Percentiles rank a stretch among this genome's conserved stretches.
These are phyloP conservation scores for Neomorphus geoffroyi DNA, from an alignment of 2,797 vertebrate species.

Conservation along the genomic window DNA sequence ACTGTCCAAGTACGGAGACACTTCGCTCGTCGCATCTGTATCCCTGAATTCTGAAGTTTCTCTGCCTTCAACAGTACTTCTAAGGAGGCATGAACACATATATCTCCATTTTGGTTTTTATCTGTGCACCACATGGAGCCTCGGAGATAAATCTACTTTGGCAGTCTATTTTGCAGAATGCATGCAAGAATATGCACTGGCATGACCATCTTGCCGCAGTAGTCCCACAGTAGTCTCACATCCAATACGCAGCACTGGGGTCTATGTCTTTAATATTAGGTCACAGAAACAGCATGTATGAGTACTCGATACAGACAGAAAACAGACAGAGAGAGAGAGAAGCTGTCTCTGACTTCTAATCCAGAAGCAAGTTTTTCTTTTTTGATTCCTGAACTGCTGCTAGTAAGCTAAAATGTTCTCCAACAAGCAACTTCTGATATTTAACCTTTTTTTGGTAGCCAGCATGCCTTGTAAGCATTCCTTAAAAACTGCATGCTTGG, in stretches of 20 bases:
- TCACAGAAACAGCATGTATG: background rate
- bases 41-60: background rate
- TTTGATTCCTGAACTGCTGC: background rate
- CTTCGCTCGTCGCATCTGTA: rapidly evolving
- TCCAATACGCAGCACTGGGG: background rate
- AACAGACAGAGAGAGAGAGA: background rate
- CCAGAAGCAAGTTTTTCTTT: background rate
- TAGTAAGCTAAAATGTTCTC: background rate
- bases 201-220: background rate
- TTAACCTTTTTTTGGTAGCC: background rate
- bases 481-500: background rate
- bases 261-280: background rate
- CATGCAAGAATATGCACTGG: background rate
- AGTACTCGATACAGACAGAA: background rate
- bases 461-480: background rate
- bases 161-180: background rate
- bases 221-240: background rate
- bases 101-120: background rate
- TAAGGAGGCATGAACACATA: background rate
- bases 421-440: background rate
- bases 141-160: background rate
- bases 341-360: background rate
- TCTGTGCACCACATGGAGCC: background rate
- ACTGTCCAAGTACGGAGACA: background rate
- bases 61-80: background rate